Conservation (phyloP, 2,113 vertebrate genomes). For the Hyaena hyaena region DNA sequence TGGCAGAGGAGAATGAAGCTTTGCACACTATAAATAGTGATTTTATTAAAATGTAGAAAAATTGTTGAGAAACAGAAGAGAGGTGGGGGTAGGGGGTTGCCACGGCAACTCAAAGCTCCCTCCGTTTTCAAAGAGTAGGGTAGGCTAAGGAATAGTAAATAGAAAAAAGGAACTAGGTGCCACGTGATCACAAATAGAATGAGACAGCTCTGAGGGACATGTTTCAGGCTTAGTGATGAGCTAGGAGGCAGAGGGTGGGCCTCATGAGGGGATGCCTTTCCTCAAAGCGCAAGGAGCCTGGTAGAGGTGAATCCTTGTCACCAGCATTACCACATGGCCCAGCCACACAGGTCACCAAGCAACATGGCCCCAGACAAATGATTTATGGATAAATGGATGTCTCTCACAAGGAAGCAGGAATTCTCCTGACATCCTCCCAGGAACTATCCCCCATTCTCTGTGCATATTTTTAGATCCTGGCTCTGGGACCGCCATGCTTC, state of each 20-base stretch:
- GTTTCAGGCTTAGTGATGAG: neutral
- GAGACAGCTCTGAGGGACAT: neutral
- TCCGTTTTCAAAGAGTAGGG: slow-evolving; percentile 15
- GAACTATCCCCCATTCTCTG: neutral
- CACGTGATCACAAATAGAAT: neutral
- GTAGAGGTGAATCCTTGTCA: neutral
- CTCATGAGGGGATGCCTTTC: neutral
- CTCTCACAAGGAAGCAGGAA: neutral
- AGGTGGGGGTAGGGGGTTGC: slow-evolving; percentile 55
- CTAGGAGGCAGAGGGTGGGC: neutral
- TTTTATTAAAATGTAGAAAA: slow-evolving; percentile 77
- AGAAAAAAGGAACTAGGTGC: slow-evolving; percentile 47
- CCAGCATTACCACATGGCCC: neutral
- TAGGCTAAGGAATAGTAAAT: slow-evolving; percentile 75
- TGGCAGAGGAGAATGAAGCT: neutral
- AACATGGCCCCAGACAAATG: neutral
- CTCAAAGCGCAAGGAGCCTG: neutral
- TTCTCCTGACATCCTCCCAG: neutral
- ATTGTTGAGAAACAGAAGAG: slow-evolving; percentile 64
- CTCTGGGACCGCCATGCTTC: neutral
- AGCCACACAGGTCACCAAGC: neutral
- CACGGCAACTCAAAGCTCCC: slow-evolving; percentile 63
- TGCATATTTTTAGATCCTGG: neutral
- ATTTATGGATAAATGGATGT: neutral
- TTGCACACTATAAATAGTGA: slow-evolving; percentile 70